Base-by-base conservation (phyloP, 2,113 vertebrate genomes). In the Corvus moneduloides region DNA sequence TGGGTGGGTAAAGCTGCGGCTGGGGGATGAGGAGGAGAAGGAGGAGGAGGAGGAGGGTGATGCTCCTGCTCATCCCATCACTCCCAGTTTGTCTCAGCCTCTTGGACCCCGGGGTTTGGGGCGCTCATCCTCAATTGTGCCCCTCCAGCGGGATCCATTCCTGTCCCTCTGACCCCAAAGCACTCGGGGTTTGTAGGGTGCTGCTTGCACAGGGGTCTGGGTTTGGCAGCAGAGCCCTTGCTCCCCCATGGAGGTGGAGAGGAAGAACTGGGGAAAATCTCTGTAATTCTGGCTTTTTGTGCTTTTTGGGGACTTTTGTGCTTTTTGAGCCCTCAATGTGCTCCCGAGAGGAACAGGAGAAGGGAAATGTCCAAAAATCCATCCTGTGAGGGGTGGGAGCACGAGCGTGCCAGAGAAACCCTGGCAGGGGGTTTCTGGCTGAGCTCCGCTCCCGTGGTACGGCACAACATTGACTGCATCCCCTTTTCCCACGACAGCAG, bases 391-490 rank as follows among this genome's bases (percentile, higher is more conserved):
- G 22, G 17, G 11, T 24, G 44, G 41, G 44, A 43, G 22, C 1
- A 2, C 0, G 1, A 72, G 33, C 0, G 0, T 3, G 39, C 27
- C 0, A 0, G 79, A 77, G 73, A 59, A 71, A 10, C 48, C 26
- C 44, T 5, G 1, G 18, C 13, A 33, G 59, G 67, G 64, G 73
- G 15, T 37, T 89, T 46, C 7, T 46, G 72, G 13, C 81, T 1
- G 4, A 71, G 52, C 63, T 77, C 9, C 0, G 0, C 18, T 81
- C 61, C 28, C 0, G 0, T 5, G 62, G 24, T 2, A 2, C 1
- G 0, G 24, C 24, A 14, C 8, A 3, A 15, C 32, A 24, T 58
- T 44, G 3, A 0, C 48, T 26, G 24, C 48, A 24, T 37, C 67
- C 23, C 16, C 11, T 16, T 37, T 23, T 11, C 4, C 62, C 1